These are phyloP conservation scores for Craterocephalus amniculus DNA, from an alignment of 2,797 vertebrate species.

Conservation along the genomic window DNA sequence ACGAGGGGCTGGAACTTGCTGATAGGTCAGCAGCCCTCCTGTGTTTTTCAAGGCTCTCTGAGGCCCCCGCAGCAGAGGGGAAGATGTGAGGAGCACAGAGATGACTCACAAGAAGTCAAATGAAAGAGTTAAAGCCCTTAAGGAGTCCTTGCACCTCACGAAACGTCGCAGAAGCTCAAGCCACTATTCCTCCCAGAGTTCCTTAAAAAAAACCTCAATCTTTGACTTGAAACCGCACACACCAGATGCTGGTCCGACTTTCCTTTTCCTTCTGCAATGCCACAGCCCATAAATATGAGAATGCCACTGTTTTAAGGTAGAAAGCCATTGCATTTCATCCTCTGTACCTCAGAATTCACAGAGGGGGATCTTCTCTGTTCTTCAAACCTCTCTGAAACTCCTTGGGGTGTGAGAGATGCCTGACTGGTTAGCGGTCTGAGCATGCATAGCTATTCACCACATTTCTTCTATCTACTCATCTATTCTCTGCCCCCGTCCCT, in stretches of 20 bases:
- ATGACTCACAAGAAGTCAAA: constrained; percentile 52
- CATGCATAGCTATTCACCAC: constrained; percentile 26
- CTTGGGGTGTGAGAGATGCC: constrained; percentile 39
- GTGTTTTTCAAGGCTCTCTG: constrained; percentile 44
- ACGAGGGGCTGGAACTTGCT: constrained; percentile 10
- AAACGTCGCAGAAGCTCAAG: constrained; percentile 47
- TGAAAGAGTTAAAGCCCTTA: constrained; percentile 62
- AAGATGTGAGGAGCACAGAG: constrained; percentile 53
- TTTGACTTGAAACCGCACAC: constrained; percentile 28
- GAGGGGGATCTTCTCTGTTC: constrained; percentile 44
- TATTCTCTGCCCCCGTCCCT: constrained; percentile 32
- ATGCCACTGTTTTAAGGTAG: constrained; percentile 10
- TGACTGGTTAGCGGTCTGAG: constrained; percentile 32
- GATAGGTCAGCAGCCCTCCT: constrained; percentile 31
- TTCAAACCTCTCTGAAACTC: constrained; percentile 51
- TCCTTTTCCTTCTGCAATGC: constrained; percentile 6
- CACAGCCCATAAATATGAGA: neutral
- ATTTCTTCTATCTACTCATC: constrained; percentile 27
- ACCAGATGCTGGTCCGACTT: constrained; percentile 11
- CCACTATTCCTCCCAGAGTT: constrained; percentile 51
- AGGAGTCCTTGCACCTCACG: constrained; percentile 52
- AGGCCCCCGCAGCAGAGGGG: constrained; percentile 28
- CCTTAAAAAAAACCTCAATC: neutral
- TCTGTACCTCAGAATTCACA: constrained; percentile 32
- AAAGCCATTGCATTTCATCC: constrained; percentile 50